Evolutionary conservation across 2,888 invertebrate species (phyloP), one percentile per base, ranked within the genome.

Genomic region (Coleophora flavipennella): DNA sequence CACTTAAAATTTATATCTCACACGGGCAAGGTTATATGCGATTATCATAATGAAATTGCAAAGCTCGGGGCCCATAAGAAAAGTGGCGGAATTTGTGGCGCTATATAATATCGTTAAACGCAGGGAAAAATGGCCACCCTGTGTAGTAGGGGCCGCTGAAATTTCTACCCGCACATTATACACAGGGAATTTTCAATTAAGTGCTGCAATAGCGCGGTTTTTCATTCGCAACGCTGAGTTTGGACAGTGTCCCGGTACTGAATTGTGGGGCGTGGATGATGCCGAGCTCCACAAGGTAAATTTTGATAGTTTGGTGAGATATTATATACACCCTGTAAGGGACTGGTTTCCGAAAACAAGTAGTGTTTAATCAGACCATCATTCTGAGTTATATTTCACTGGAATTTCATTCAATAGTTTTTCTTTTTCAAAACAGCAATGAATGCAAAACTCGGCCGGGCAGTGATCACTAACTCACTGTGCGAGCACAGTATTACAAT

Each of bases 151-250:
- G 53, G 45, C 55, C 51, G 55, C 59, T 73, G 74, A 81, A 83
- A 84, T 83, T 83, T 83, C 78, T 68, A 73, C 75, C 68, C 83
- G 78, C 83, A 83, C 80, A 80, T 84, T 80, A 80, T 72, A 72
- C 75, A 72, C 75, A 67, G 76, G 72, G 81, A 84, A 81, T 84
- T 84, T 84, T 84, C 84, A 84, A 84, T 83, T 84, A 84, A 20
- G 20, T 20, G 6, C 79, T 64, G 67, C 78, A 79, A 81, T 79
- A 78, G 76, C 56, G 81, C 76, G 84, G 81, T 83, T 83, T 83
- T 81, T 83, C 81, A 83, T 78, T 79, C 72, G 72, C 79, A 80
- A 83, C 80, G 79, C 75, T 79, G 83, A 80, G 80, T 77, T 79
- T 76, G 70, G 78, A 73, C 72, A 20, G 3, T 20, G 20, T 20